Percentiles rank a stretch among this genome's conserved stretches.
These are phyloP conservation scores for Argyresthia albistria DNA, from an alignment of 2,888 invertebrate species.

Conservation along the genomic window DNA sequence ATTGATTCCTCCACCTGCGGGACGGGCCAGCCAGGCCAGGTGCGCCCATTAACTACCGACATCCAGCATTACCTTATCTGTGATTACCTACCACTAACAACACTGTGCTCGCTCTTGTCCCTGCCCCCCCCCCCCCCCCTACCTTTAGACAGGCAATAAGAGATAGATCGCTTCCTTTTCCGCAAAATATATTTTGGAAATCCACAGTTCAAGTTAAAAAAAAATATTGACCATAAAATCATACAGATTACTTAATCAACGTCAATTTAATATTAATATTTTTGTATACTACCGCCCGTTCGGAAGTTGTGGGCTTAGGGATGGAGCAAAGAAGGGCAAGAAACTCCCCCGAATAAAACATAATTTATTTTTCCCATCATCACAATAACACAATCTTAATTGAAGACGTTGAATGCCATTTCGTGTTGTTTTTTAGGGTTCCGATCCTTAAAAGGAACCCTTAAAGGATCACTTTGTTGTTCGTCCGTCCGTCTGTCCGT, in stretches of 20 bases:
- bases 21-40: constrained; percentile 63
- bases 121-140: constrained; percentile 31
- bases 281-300: no score
- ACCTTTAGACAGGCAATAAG: constrained; percentile 22
- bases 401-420: constrained; percentile 30
- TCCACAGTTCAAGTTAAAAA: no score
- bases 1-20: constrained; percentile 11
- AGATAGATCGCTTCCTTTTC: constrained; percentile 37
- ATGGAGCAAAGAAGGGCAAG: no score
- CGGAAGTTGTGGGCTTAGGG: no score
- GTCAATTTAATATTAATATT: no score
- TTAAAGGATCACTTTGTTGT: no score
- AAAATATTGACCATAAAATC: no score
- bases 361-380: constrained; percentile 22
- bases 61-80: constrained; percentile 15
- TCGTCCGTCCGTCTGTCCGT: no score
- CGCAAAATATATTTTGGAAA: constrained; percentile 29
- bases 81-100: constrained; percentile 43
- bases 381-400: constrained; percentile 40
- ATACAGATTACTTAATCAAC: no score
- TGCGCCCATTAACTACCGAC: constrained; percentile 46
- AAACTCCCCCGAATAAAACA: no score
- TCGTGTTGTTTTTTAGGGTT: no score
- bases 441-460: no score
- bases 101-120: constrained; percentile 48